Percentiles rank a stretch among this genome's conserved stretches.
Evolutionary conservation across 2,113 vertebrate species (phyloP).

Genomic region (Morone chrysops): DNA sequence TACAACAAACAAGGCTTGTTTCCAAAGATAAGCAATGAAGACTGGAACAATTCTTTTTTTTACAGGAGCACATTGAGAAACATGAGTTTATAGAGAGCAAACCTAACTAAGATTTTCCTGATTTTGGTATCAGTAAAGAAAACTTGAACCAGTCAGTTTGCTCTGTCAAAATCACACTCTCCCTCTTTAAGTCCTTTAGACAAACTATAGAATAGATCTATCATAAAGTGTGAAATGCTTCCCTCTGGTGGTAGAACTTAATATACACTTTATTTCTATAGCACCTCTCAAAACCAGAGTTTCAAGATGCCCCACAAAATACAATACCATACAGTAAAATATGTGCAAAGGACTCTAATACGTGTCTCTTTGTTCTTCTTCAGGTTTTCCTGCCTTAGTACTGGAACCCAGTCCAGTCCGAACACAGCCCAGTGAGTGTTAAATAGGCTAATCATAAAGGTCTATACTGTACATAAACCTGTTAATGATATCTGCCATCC

Average conservation of each 20-base stretch:
- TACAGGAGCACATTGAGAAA: too few relatives aligned
- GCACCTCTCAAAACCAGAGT: too few relatives aligned
- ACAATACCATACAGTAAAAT: not conserved
- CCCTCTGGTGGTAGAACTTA: not conserved
- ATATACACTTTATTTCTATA: too few relatives aligned
- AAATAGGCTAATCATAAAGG: not conserved
- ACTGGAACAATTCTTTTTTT: not conserved
- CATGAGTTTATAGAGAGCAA: not conserved
- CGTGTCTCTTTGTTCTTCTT: not conserved
- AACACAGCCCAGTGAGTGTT: conserved; percentile 75
- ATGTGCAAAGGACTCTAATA: not conserved
- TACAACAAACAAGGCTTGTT: not conserved
- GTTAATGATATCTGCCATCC: not conserved
- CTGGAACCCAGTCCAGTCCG: conserved; percentile 46
- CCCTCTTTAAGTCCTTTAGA: not conserved
- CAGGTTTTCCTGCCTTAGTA: conserved; percentile 63
- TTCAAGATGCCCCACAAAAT: too few relatives aligned
- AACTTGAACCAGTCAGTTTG: not conserved
- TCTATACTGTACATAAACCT: not conserved
- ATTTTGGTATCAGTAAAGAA: not conserved
- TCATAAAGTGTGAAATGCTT: not conserved
- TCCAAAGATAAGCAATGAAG: not conserved
- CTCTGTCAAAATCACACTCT: not conserved
- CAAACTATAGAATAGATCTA: not conserved
- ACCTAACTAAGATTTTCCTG: not conserved